Evolutionary conservation across 2,797 vertebrate species (phyloP).

Genomic region (Syngnathus acus): DNA sequence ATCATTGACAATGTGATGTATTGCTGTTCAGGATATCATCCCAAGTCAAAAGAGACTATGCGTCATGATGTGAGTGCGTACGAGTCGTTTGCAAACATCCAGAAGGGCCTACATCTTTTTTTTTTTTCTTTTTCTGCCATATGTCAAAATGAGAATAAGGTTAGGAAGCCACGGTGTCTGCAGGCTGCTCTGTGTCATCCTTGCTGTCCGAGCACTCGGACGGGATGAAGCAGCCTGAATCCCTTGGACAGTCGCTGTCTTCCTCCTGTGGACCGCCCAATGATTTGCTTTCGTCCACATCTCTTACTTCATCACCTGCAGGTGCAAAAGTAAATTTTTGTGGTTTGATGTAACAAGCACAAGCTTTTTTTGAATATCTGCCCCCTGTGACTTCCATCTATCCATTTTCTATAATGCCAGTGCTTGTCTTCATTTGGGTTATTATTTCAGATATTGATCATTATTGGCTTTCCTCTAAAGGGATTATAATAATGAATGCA

Average conservation of each 20-base stretch:
- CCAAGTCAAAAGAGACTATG: neutral
- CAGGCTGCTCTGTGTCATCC: slow-evolving; percentile 69
- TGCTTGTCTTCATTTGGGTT: too few relatives aligned
- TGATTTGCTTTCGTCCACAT: slow-evolving; percentile 59
- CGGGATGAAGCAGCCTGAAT: slow-evolving; percentile 93
- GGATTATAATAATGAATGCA: neutral
- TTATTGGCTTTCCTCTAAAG: slow-evolving; percentile 18
- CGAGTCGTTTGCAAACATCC: neutral
- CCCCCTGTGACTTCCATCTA: too few relatives aligned
- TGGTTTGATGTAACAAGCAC: neutral
- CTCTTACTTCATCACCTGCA: slow-evolving; percentile 59
- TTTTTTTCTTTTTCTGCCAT: slow-evolving; percentile 6
- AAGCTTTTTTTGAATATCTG: neutral
- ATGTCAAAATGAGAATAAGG: neutral
- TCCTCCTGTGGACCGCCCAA: slow-evolving; percentile 61
- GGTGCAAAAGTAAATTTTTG: slow-evolving; percentile 16
- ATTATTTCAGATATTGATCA: too few relatives aligned
- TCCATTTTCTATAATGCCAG: too few relatives aligned
- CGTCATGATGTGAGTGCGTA: neutral
- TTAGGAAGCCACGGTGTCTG: slow-evolving; percentile 30
- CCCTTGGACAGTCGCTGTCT: slow-evolving; percentile 86
- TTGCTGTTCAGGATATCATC: neutral
- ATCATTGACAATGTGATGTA: neutral
- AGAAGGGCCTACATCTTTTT: slow-evolving; percentile 3
- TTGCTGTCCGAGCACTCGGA: slow-evolving; percentile 86